These are phyloP conservation scores for Eurosta solidaginis DNA, from an alignment of 1,140 invertebrate species.

Conservation along the genomic window DNA sequence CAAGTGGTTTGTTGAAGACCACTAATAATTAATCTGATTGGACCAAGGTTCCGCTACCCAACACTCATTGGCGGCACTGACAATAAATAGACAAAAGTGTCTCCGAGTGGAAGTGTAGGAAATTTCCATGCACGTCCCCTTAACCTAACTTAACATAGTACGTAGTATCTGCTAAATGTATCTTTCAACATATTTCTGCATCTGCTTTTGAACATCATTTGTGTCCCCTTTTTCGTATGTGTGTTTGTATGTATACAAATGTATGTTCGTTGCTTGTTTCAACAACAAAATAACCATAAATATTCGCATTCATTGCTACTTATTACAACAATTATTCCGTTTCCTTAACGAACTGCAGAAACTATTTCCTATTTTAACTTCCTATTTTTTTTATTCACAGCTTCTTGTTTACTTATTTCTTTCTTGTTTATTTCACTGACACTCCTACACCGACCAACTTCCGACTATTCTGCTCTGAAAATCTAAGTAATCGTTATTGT, in stretches of 20 bases:
- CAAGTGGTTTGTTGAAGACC: no score
- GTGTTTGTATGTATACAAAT: background rate
- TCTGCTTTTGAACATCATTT: no score
- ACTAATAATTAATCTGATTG: no score
- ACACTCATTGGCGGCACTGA: no score
- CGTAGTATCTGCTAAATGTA: no score
- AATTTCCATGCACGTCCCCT: no score
- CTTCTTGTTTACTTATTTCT: background rate
- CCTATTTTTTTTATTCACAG: background rate
- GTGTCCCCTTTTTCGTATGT: background rate
- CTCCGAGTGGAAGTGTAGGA: no score
- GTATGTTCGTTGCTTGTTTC: no score
- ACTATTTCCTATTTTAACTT: slow-evolving; percentile 16
- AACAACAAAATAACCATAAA: background rate
- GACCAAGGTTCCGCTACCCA: no score
- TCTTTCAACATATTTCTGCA: no score
- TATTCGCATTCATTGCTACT: slow-evolving; percentile 1
- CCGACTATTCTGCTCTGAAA: background rate
- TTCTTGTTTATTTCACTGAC: background rate
- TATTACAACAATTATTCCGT: slow-evolving; percentile 14
- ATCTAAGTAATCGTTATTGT: slow-evolving; percentile 13
- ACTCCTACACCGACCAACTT: background rate
- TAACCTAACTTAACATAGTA: no score
- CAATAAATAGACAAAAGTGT: no score
- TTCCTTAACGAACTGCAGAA: slow-evolving; percentile 23